phyloP scores from a whole-genome alignment of 1,140 invertebrate genomes.

The Meloidogyne floridensis region DNA sequence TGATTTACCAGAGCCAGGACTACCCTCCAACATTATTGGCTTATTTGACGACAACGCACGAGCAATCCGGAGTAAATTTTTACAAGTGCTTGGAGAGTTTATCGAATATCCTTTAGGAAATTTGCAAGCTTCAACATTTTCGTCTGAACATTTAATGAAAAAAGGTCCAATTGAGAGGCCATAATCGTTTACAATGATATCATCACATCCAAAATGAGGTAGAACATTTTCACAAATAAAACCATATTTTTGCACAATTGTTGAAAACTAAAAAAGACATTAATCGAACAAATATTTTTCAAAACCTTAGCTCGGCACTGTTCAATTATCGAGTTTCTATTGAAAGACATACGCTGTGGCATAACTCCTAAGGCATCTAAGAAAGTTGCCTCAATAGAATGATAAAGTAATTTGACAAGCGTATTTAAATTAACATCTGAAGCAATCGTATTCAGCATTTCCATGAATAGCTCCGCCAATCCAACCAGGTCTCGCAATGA shows the following conservation, averaged over 20 bases:
- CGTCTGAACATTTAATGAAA: not conserved
- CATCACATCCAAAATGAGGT: not conserved
- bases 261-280: conserved; percentile 16
- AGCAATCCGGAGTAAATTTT: conserved; percentile 81
- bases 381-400: conserved; percentile 86
- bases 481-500: conserved; percentile 89
- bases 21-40: conserved; percentile 92
- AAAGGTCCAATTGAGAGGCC: conserved; percentile 31
- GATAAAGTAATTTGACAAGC: conserved; percentile 71
- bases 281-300: not conserved
- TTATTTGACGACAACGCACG: conserved; percentile 83
- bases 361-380: conserved; percentile 80
- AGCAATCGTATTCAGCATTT: not conserved
- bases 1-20: conserved; percentile 96
- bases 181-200: not conserved
- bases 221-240: not conserved
- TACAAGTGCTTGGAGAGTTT: conserved; percentile 70
- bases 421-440: conserved; percentile 22
- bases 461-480: conserved; percentile 88
- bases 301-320: conserved; percentile 27
- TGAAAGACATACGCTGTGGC: conserved; percentile 39
- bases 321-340: conserved; percentile 19
- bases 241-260: conserved; percentile 7
- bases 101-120: conserved; percentile 36
- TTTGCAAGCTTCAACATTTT: not conserved